Evolutionary conservation across 2,888 invertebrate species (phyloP).

Genomic region (Noctua janthe): DNA sequence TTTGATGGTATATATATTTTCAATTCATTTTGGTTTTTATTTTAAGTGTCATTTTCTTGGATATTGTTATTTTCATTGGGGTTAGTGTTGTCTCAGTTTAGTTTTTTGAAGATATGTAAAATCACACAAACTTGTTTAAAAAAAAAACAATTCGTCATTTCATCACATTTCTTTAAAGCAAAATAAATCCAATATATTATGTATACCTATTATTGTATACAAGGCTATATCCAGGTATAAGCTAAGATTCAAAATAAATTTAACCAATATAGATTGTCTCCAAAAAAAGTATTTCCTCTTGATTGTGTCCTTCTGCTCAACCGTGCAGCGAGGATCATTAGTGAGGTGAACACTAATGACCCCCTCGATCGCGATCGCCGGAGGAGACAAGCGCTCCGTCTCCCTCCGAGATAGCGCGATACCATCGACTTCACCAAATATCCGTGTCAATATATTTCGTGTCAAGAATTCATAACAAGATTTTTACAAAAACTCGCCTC

Average conservation of each 20-base stretch:
- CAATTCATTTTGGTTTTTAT: not conserved
- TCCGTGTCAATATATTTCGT: slow-evolving; percentile 71
- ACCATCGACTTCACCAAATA: slow-evolving; percentile 72
- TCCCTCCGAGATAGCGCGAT: slow-evolving; percentile 69
- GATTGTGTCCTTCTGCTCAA: slow-evolving; percentile 67
- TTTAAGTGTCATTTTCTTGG: not conserved
- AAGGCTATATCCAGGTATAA: not conserved
- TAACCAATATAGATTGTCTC: slow-evolving; percentile 65
- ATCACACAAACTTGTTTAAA: not conserved
- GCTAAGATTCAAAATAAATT: slow-evolving; percentile 41
- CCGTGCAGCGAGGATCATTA: slow-evolving; percentile 81
- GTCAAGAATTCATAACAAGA: slow-evolving; percentile 68
- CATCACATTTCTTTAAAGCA: not conserved
- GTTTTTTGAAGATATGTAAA: not conserved
- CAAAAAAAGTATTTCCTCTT: slow-evolving; percentile 67
- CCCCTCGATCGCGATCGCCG: slow-evolving; percentile 80
- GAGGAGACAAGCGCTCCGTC: slow-evolving; percentile 73
- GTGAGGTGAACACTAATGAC: slow-evolving; percentile 86
- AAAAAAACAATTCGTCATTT: not conserved
- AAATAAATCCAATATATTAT: not conserved
- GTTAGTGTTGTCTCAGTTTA: not conserved
- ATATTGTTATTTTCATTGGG: not conserved
- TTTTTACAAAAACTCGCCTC: slow-evolving; percentile 57
- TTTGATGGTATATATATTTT: not conserved
- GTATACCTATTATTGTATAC: not conserved